A percentile compares a stretch with the other conserved stretches of the same genome.
Evolutionary conservation across 2,797 vertebrate species (phyloP).

Genomic region (Chaunax sp.): DNA sequence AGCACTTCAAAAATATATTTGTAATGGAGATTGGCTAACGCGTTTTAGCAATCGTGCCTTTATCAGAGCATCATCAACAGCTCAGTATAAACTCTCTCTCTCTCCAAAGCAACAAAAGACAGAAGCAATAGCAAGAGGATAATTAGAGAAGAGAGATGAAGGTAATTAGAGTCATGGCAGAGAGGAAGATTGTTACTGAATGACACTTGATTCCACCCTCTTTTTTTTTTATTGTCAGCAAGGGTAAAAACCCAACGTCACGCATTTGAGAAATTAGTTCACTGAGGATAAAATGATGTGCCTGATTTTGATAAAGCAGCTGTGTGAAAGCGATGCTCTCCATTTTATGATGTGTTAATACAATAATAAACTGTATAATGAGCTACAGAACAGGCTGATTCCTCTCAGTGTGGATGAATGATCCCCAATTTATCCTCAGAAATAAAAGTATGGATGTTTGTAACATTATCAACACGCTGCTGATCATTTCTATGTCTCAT

Average conservation of each 20-base stretch:
- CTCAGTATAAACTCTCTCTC: too few species aligned
- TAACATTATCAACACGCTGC: too few species aligned
- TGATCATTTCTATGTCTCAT: too few species aligned
- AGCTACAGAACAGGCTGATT: constrained; percentile 15
- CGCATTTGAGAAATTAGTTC: neutral
- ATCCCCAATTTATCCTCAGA: too few species aligned
- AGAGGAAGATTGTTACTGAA: constrained; percentile 24
- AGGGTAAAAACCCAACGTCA: neutral
- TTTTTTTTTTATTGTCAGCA: constrained; percentile 9
- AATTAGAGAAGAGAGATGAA: constrained; percentile 36
- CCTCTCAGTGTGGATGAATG: constrained; percentile 24
- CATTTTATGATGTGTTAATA: neutral
- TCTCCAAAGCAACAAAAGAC: constrained; percentile 21
- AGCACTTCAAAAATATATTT: too few species aligned
- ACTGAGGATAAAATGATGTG: constrained; percentile 15
- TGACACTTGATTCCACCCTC: constrained; percentile 20
- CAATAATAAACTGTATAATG: constrained; percentile 19
- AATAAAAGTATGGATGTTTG: too few species aligned
- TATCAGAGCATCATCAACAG: too few species aligned
- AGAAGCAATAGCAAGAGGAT: constrained; percentile 34
- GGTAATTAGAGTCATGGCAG: constrained; percentile 25
- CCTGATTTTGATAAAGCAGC: constrained; percentile 36
- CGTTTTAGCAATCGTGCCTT: too few species aligned
- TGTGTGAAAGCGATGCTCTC: neutral
- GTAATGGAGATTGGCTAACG: too few species aligned